phyloP scores from a whole-genome alignment of 2,888 invertebrate species.

The Augochlorella aurata region DNA sequence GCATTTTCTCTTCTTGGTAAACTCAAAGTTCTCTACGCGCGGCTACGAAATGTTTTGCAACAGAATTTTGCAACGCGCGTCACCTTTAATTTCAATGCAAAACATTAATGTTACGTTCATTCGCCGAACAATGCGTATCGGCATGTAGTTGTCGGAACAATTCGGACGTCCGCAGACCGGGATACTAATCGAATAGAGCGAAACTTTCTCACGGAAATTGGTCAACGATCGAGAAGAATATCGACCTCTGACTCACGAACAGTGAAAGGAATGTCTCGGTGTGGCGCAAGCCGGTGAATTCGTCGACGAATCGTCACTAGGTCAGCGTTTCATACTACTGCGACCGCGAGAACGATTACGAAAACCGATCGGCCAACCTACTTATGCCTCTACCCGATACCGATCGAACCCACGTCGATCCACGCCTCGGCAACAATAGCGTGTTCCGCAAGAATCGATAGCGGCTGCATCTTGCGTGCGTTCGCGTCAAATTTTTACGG shows the following conservation, averaged over 20 bases:
- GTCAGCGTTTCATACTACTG: constrained; percentile 38
- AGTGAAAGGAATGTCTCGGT: constrained; percentile 44
- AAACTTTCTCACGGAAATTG: no score
- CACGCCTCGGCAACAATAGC: neutral
- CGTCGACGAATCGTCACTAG: constrained; percentile 35
- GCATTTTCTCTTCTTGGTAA: no score
- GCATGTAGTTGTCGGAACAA: no score
- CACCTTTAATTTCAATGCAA: no score
- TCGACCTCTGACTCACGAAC: constrained; percentile 23
- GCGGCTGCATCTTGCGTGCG: neutral
- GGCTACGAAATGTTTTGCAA: no score
- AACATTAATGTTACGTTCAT: no score
- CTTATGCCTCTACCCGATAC: neutral
- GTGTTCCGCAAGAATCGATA: neutral
- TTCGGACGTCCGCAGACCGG: no score
- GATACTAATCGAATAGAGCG: no score
- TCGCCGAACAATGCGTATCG: no score
- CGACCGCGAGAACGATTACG: constrained; percentile 29
- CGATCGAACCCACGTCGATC: neutral
- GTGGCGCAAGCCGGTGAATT: constrained; percentile 27
- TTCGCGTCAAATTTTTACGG: neutral
- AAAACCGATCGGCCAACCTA: constrained; percentile 20
- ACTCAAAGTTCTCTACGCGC: no score
- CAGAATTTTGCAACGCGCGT: no score
- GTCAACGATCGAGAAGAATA: neutral